These are phyloP conservation scores for Perizoma affinitatum DNA, from an alignment of 2,888 invertebrate genomes.

Conservation along the genomic window DNA sequence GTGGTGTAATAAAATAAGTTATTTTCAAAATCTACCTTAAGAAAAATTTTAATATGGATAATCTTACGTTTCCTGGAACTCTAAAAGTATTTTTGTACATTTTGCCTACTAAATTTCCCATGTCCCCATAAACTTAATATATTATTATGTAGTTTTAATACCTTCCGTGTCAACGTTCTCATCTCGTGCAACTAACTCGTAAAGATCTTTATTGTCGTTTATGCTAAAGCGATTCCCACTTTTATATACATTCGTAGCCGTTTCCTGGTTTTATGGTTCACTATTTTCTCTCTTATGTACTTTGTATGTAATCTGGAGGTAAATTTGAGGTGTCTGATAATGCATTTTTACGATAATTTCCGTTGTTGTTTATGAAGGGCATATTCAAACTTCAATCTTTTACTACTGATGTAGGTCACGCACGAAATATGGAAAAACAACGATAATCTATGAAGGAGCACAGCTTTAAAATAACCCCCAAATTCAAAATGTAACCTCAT, in stretches of 20 bases:
- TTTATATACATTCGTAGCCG: conserved; percentile 56
- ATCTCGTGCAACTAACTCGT: conserved; percentile 52
- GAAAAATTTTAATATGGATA: too few relatives aligned
- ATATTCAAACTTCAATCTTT: too few relatives aligned
- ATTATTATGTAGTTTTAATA: conserved; percentile 36
- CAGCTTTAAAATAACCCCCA: too few relatives aligned
- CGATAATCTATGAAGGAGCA: too few relatives aligned
- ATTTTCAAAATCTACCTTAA: too few relatives aligned
- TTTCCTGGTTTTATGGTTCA: conserved; percentile 54
- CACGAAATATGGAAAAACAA: too few relatives aligned
- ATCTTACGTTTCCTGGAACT: neutral
- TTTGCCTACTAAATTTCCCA: conserved; percentile 1
- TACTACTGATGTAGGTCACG: too few relatives aligned
- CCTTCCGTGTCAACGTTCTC: conserved; percentile 52
- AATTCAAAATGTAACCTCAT: too few relatives aligned
- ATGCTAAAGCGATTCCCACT: conserved; percentile 56
- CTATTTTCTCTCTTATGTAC: conserved; percentile 27
- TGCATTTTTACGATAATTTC: too few relatives aligned
- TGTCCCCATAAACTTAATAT: conserved; percentile 34
- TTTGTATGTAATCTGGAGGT: conserved; percentile 21
- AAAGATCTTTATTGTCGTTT: conserved; percentile 68
- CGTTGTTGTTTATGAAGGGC: too few relatives aligned
- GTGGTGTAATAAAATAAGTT: too few relatives aligned
- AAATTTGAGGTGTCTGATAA: neutral
- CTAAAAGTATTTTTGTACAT: neutral